These are phyloP conservation scores for Meriones unguiculatus DNA, from an alignment of 2,113 vertebrate genomes.

Conservation along the genomic window DNA sequence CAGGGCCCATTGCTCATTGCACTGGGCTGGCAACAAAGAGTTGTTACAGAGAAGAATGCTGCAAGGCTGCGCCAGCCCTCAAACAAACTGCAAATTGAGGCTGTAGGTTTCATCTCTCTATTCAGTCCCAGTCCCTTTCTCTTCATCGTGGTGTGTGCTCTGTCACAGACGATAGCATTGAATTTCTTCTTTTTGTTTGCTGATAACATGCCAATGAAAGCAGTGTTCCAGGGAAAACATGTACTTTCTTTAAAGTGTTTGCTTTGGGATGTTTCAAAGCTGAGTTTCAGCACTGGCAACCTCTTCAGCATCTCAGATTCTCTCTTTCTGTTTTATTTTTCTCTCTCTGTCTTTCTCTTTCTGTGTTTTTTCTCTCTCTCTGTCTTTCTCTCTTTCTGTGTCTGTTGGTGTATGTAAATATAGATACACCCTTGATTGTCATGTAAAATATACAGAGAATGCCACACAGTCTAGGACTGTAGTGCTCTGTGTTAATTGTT, in stretches of 20 bases:
- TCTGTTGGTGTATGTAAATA: neutral
- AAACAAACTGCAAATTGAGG: neutral
- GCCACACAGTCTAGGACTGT: neutral
- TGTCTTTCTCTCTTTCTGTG: neutral
- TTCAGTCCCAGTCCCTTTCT: neutral
- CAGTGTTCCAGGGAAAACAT: slow-evolving; percentile 40
- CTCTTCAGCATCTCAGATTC: neutral
- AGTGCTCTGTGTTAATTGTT: neutral
- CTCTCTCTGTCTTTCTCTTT: neutral
- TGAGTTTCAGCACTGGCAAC: neutral
- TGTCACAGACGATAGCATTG: slow-evolving; percentile 56
- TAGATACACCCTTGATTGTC: neutral
- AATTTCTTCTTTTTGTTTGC: slow-evolving; percentile 59
- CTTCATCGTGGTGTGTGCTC: slow-evolving; percentile 49
- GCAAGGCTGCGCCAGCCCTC: neutral
- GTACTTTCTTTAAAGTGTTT: slow-evolving; percentile 49
- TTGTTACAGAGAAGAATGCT: slow-evolving; percentile 33
- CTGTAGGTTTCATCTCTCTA: slow-evolving; percentile 51
- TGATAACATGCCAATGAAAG: slow-evolving; percentile 45
- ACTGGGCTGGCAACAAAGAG: slow-evolving; percentile 36
- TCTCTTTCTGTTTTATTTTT: neutral
- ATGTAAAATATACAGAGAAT: neutral
- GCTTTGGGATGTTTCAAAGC: slow-evolving; percentile 48
- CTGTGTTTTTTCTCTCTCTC: neutral
- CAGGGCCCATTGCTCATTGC: slow-evolving; percentile 60